A percentile compares a stretch with the other conserved stretches of the same genome.
Conservation (phyloP, 2,113 vertebrate genomes). For the Phrynosoma platyrhinos region DNA sequence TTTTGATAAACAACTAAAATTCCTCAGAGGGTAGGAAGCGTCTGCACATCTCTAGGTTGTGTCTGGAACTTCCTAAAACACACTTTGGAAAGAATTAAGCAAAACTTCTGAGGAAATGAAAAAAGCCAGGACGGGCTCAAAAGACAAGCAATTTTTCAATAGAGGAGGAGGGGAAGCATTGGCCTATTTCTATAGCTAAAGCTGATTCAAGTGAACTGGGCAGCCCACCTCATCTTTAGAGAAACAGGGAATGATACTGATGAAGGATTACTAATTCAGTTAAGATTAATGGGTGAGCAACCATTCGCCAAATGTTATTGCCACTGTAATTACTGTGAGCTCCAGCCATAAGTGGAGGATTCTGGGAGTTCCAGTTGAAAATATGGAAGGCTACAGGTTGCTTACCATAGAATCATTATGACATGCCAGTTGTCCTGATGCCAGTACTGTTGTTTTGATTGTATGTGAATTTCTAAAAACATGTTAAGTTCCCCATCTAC, state of each 20-base stretch:
- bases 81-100: not conserved
- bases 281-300: too few species aligned
- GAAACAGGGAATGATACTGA: not conserved
- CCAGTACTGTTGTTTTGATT: not conserved
- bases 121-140: not conserved
- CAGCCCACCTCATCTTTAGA: not conserved
- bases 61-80: not conserved
- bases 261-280: not conserved
- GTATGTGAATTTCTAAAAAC: not conserved
- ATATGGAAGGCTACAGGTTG: too few species aligned
- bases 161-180: not conserved
- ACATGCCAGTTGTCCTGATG: not conserved
- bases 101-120: not conserved
- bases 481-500: not conserved
- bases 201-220: not conserved
- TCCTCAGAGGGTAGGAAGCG: not conserved
- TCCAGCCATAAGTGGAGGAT: too few species aligned
- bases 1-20: slow-evolving; percentile 3
- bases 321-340: too few species aligned
- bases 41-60: not conserved
- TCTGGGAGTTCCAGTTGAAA: too few species aligned
- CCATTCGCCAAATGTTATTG: too few species aligned
- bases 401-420: not conserved
- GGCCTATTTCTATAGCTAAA: not conserved
- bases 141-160: not conserved